Conservation (phyloP, 1,140 invertebrate species). For the Drosophila orosa region DNA sequence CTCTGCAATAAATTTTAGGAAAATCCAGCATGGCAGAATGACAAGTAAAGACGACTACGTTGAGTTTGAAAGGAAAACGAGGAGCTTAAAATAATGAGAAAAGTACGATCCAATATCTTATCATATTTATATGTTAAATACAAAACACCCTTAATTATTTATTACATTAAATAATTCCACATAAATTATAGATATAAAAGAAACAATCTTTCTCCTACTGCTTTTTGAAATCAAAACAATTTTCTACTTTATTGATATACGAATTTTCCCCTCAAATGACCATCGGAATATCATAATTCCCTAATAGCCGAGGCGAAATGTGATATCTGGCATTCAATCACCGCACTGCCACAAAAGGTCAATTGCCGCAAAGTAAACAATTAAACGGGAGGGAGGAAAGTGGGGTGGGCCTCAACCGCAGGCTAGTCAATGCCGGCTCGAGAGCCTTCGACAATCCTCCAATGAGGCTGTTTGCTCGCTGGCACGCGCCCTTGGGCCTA, state of each 20-base stretch:
- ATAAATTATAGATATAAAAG: neutral
- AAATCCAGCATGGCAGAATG: too few species aligned
- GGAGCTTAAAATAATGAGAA: neutral
- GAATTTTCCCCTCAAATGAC: neutral
- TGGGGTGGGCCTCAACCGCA: slow-evolving; percentile 23
- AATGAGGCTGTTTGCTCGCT: slow-evolving; percentile 51
- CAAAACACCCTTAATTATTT: neutral
- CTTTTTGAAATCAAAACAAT: slow-evolving; percentile 1
- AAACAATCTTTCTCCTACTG: too few species aligned
- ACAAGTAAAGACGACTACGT: too few species aligned
- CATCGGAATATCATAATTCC: slow-evolving; percentile 54
- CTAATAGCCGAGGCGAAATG: slow-evolving; percentile 46
- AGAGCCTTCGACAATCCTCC: slow-evolving; percentile 37
- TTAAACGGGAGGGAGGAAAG: slow-evolving; percentile 43
- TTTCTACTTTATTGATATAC: neutral
- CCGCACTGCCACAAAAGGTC: slow-evolving; percentile 55
- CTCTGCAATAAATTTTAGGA: too few species aligned
- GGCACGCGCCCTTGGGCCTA: slow-evolving; percentile 53
- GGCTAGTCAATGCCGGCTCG: slow-evolving; percentile 18
- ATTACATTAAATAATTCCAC: neutral
- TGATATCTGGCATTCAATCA: slow-evolving; percentile 52
- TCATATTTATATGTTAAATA: neutral
- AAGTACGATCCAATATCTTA: neutral
- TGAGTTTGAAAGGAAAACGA: neutral
- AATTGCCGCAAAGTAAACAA: slow-evolving; percentile 74